phyloP scores from a whole-genome alignment of 2,888 invertebrate species.

The Dolomedes plantarius region DNA sequence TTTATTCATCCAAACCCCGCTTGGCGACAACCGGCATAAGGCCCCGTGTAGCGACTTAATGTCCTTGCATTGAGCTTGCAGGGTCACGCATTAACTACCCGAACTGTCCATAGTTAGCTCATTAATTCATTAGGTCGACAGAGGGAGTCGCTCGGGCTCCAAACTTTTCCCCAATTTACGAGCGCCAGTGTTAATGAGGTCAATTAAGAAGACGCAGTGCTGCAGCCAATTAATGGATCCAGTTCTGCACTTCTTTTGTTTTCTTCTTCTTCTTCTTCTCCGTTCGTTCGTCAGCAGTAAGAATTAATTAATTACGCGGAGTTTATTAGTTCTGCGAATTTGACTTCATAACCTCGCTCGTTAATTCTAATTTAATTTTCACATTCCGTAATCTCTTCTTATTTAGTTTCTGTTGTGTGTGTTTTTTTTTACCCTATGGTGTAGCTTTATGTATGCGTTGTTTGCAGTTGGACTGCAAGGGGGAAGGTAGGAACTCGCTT shows the following conservation, averaged over 20 bases:
- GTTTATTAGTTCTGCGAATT: conserved; percentile 67
- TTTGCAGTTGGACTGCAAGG: not conserved
- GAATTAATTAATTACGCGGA: conserved; percentile 65
- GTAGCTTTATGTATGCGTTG: not conserved
- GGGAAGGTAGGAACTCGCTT: not conserved
- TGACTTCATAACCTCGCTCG: conserved; percentile 68
- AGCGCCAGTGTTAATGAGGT: conserved; percentile 66
- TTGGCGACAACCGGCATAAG: not conserved
- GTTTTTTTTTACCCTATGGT: not conserved
- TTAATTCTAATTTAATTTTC: conserved; percentile 70
- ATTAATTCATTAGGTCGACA: conserved; percentile 67
- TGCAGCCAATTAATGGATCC: conserved; percentile 63
- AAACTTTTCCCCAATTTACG: conserved; percentile 66
- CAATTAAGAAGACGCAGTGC: conserved; percentile 60
- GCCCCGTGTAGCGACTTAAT: conserved; percentile 28
- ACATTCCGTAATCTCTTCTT: conserved; percentile 45
- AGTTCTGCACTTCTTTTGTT: conserved; percentile 28
- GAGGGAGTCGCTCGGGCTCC: conserved; percentile 31
- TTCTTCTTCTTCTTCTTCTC: conserved; percentile 26
- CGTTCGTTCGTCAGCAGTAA: conserved; percentile 29
- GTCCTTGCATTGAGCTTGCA: conserved; percentile 40
- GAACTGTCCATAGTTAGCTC: conserved; percentile 44
- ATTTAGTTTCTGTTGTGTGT: too few species aligned
- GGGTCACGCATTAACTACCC: conserved; percentile 39
- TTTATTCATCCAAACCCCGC: conserved; percentile 1